Evolutionary conservation across 2,797 vertebrate genomes (phyloP).

Genomic region (Parauchenoglanis ngamensis): DNA sequence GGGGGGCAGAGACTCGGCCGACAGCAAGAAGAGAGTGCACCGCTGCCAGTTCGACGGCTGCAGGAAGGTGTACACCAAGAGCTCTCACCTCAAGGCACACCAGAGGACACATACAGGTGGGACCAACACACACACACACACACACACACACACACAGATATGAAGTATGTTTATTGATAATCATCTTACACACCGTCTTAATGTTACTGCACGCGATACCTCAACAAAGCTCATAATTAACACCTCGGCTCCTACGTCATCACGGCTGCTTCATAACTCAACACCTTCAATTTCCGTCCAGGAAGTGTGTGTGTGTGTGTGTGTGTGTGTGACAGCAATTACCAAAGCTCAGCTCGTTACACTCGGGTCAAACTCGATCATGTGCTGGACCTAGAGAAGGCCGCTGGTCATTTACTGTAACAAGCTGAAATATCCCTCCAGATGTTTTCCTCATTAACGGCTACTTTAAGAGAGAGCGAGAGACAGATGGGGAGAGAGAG

Average conservation of each 20-base stretch:
- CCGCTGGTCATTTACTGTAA: neutral
- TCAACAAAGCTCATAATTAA: neutral
- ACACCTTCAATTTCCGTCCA: constrained; percentile 77
- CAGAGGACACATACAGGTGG: constrained; percentile 99
- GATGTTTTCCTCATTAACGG: constrained; percentile 10
- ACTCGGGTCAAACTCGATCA: neutral
- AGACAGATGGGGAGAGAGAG: too few relatives aligned
- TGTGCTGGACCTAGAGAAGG: neutral
- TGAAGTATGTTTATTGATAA: neutral
- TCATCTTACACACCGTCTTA: neutral
- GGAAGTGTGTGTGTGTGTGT: constrained; percentile 46
- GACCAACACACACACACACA: constrained; percentile 44
- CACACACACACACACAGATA: neutral
- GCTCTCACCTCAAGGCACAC: constrained; percentile 98
- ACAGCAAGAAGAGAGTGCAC: constrained; percentile 99
- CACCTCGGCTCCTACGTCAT: neutral
- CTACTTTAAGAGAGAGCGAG: neutral
- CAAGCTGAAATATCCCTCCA: neutral
- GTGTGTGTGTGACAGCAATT: neutral
- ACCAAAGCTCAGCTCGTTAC: neutral
- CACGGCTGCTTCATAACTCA: constrained; percentile 41
- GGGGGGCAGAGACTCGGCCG: constrained; percentile 77
- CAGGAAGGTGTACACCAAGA: constrained; percentile 99
- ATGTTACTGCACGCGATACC: neutral
- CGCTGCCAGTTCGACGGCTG: constrained; percentile 98